Evolutionary conservation across 2,113 vertebrate genomes (phyloP), one percentile per base, ranked within the genome.

Genomic region (Coreoperca whiteheadi): DNA sequence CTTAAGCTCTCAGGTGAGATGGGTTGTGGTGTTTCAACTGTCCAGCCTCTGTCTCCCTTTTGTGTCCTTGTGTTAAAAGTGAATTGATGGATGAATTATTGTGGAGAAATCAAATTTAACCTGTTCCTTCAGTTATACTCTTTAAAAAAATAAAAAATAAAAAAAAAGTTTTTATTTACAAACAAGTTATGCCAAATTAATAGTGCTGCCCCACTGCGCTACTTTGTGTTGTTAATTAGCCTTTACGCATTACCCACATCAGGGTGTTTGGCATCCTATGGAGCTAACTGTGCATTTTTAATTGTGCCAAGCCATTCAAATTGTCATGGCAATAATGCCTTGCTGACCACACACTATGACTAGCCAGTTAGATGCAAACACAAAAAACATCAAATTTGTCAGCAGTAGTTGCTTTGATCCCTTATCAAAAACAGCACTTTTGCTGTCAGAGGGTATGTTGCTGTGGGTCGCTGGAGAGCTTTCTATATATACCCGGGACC

Each of bases 151-250:
- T n/a, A n/a, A n/a, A n/a, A n/a, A n/a, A n/a, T n/a, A n/a, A n/a
- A n/a, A n/a, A n/a, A n/a, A n/a, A n/a, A n/a, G n/a, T n/a, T 3
- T 32, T 21, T 12, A 34, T 34, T 10, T 34, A 56, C 34, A 48
- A 70, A 30, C 20, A 50, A 21, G 59, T 76, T 54, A 43, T 43
- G 43, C 32, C 65, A 71, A 51, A 82, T 82, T 67, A 61, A 34
- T 18, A 18, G 32, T 59, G 43, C 32, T 63, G 28, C 39, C 76
- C 54, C 54, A 37, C 25, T 64, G 84, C 41, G 56, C 48, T 50
- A 48, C 39, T 64, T 73, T 72, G 43, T 53, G 25, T 34, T 51
- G 53, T 69, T 83, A 79, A 74, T 75, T 66, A 83, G 32, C 41
- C 14, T 54, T 74, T 50, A 34, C 16, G 8, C 46, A 70, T 51